Evolutionary conservation across 2,113 vertebrate species (phyloP), one percentile per base, ranked within the genome.

Genomic region (Athene noctua): DNA sequence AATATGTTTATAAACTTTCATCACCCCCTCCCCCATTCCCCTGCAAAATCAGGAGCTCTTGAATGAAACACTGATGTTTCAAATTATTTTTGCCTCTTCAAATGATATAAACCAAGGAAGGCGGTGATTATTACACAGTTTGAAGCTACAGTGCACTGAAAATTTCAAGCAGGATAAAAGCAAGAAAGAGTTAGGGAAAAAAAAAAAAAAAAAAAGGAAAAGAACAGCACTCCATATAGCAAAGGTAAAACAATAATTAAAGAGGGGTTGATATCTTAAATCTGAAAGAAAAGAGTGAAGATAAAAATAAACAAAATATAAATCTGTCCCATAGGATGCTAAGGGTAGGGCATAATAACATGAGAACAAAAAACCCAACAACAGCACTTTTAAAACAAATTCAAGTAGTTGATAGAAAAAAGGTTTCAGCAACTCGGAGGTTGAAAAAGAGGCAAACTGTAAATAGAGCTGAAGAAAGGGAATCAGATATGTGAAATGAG

Each of bases 401-500:
- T 86, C 36, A 88, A 84, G 87, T 10, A 42, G n/a, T 14, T 86
- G 55, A 57, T 47, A 20, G 27, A 6, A 15, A 84, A 67, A 83
- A 47, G 46, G 19, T 47, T 47, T 47, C 46, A 57, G 32, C n/a
- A 81, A 34, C 72, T 83, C 62, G 40, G 68, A 72, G 14, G 38
- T 66, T 87, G 73, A 83, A 86, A 86, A 96, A 62, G 40, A 87
- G 91, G 49, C 46, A 88, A 90, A 59, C 61, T 67, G 72, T 46
- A 61, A 96, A 92, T 80, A 75, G 32, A 71, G 38, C 29, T 4
- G 9, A 25, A 47, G 68, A 57, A 81, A 86, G 46, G 30, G 65
- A 84, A 81, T 81, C 40, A 63, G 36, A 89, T 42, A 46, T 87
- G 75, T 74, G 57, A 97, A 95, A 79, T 38, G 25, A 88, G 79